Percentiles rank a stretch among this genome's conserved stretches.
These are phyloP conservation scores for Sebastes baramenuke DNA, from an alignment of 2,797 vertebrate species.

Conservation along the genomic window DNA sequence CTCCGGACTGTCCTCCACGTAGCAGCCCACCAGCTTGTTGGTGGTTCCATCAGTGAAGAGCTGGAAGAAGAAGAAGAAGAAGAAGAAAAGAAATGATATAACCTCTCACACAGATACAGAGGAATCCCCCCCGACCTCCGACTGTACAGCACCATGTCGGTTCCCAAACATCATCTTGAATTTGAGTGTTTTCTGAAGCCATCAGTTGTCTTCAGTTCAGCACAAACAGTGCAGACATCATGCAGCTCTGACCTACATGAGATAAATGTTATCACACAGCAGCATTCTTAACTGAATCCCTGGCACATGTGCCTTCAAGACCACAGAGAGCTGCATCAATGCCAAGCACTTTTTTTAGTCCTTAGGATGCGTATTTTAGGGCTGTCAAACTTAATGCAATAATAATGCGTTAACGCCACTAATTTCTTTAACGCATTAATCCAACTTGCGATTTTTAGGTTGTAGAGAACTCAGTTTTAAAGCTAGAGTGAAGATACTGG, in stretches of 20 bases:
- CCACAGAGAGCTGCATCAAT: not conserved
- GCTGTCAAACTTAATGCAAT: too few species aligned
- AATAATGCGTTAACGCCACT: too few species aligned
- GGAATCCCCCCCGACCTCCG: not conserved
- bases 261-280: not conserved
- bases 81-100: not conserved
- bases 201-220: not conserved
- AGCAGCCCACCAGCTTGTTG: constrained; percentile 97
- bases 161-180: not conserved
- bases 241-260: not conserved
- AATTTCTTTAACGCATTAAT: too few species aligned
- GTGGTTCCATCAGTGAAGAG: constrained; percentile 97
- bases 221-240: not conserved
- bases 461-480: too few species aligned
- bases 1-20: constrained; percentile 85
- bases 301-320: not conserved
- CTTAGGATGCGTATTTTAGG: not conserved
- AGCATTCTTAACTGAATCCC: not conserved
- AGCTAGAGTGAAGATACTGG: too few species aligned
- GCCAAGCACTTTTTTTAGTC: not conserved
- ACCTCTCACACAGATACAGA: not conserved
- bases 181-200: not conserved
- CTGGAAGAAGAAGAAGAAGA: constrained; percentile 63
- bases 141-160: not conserved
- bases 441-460: too few species aligned